Evolutionary conservation across 2,888 invertebrate species (phyloP).

Genomic region (Xestoiulus laeticollis): DNA sequence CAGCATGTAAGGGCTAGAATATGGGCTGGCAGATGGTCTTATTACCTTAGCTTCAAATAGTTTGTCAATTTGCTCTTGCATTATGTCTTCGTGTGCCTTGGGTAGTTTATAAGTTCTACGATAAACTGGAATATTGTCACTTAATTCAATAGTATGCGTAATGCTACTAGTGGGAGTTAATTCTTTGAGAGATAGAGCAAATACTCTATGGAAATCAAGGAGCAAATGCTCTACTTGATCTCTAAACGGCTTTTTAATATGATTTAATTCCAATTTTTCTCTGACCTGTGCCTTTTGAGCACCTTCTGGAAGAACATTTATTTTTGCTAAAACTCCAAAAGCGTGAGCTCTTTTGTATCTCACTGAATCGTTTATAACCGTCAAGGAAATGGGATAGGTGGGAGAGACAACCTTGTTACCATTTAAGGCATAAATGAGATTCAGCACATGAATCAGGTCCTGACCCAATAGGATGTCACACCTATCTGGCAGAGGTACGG

Average conservation of each 20-base stretch:
- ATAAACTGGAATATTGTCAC: not conserved
- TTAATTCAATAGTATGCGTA: not conserved
- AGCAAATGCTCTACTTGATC: not conserved
- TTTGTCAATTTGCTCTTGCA: not conserved
- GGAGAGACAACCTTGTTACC: not conserved
- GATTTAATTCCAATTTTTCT: not conserved
- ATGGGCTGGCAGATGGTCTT: not conserved
- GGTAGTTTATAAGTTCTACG: not conserved
- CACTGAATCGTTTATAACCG: not conserved
- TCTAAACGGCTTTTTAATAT: not conserved
- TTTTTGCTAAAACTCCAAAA: not conserved
- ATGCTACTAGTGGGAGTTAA: not conserved
- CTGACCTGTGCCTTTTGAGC: not conserved
- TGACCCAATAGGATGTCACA: not conserved
- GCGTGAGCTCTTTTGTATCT: not conserved
- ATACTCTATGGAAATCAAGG: not conserved
- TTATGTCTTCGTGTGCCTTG: not conserved
- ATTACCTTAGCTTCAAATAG: not conserved
- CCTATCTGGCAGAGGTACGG: not conserved
- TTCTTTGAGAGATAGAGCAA: not conserved
- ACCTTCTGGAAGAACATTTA: not conserved
- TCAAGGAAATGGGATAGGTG: not conserved
- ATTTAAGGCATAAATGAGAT: not conserved
- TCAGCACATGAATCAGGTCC: not conserved
- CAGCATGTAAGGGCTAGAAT: not conserved